Evolutionary conservation across 2,113 vertebrate genomes (phyloP).

Genomic region (Rattus rattus): DNA sequence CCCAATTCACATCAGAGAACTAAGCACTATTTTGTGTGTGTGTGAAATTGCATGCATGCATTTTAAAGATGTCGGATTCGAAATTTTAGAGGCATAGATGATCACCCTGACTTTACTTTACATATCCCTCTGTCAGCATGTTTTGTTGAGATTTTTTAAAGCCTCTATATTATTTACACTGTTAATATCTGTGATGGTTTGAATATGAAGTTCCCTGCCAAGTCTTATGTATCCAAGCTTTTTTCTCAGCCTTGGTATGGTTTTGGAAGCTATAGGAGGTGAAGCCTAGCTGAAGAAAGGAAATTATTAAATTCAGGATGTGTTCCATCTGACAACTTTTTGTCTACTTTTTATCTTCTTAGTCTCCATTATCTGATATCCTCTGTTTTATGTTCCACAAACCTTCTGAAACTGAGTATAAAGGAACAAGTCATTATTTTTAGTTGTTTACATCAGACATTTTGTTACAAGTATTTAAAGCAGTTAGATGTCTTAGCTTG

Average conservation of each 20-base stretch:
- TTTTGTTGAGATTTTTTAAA: neutral
- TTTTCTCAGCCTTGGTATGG: too few relatives aligned
- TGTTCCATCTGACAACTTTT: neutral
- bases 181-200: neutral
- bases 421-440: neutral
- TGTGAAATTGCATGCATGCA: neutral
- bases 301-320: neutral
- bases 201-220: neutral
- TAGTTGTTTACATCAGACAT: neutral
- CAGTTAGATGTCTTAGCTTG: neutral
- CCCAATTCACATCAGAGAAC: neutral
- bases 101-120: neutral
- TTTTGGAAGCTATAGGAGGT: neutral
- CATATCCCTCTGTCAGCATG: neutral
- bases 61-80: neutral
- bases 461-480: neutral
- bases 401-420: neutral
- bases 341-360: neutral
- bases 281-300: fast-evolving
- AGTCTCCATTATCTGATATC: neutral
- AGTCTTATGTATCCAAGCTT: neutral
- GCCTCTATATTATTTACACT: neutral
- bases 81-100: neutral
- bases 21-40: neutral
- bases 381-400: neutral